These are phyloP conservation scores for Calliphora vicina DNA, from an alignment of 1,140 invertebrate genomes.

Conservation along the genomic window DNA sequence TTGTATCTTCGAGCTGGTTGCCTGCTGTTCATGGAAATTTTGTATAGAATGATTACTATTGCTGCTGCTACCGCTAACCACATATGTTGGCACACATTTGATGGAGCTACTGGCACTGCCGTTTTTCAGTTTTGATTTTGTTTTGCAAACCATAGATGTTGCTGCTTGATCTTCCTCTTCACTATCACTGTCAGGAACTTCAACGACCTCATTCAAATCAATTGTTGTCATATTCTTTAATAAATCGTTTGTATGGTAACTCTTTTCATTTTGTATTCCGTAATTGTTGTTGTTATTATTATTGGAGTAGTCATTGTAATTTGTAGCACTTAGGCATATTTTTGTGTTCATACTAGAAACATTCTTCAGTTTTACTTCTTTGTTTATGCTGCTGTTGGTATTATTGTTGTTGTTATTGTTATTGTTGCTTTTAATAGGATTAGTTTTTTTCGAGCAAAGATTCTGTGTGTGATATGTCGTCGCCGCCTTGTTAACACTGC, in stretches of 20 bases:
- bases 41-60: constrained; percentile 11
- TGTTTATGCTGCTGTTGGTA: constrained; percentile 31
- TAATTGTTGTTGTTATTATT: constrained; percentile 16
- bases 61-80: constrained; percentile 37
- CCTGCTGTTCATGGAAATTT: constrained; percentile 26
- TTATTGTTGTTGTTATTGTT: constrained; percentile 35
- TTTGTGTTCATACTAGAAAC: neutral
- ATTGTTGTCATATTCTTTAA: neutral
- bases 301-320: neutral
- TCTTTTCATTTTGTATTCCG: neutral
- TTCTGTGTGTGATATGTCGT: neutral
- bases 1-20: constrained; percentile 19
- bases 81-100: constrained; percentile 20
- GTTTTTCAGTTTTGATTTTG: constrained; percentile 6
- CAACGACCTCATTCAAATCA: constrained; percentile 35
- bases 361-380: neutral
- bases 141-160: neutral
- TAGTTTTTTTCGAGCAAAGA: constrained; percentile 1
- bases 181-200: constrained; percentile 40
- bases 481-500: neutral
- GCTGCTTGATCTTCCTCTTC: constrained; percentile 25
- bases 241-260: neutral
- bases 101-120: neutral
- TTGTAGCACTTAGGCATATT: neutral
- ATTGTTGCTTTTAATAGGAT: constrained; percentile 22